These are phyloP conservation scores for Dasyprocta punctata DNA, from an alignment of 2,113 vertebrate species.

Conservation along the genomic window DNA sequence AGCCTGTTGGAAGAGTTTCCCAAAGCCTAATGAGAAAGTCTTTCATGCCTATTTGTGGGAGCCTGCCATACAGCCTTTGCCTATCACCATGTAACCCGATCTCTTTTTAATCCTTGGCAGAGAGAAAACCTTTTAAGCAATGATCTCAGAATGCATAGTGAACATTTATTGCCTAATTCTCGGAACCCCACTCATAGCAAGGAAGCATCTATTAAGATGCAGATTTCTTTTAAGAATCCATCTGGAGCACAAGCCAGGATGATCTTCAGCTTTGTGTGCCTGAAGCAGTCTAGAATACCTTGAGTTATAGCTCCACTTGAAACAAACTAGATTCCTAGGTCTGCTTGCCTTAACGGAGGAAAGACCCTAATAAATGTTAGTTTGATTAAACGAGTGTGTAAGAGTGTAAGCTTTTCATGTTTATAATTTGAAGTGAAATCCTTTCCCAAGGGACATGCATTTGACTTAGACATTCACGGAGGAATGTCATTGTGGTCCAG, in stretches of 20 bases:
- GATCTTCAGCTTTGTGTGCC: neutral
- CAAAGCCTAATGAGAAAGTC: constrained; percentile 53
- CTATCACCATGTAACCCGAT: constrained; percentile 73
- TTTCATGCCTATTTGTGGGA: constrained; percentile 63
- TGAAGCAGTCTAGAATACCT: constrained; percentile 15
- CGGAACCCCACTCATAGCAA: constrained; percentile 77
- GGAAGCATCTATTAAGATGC: constrained; percentile 74
- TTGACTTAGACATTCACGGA: neutral
- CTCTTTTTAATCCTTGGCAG: constrained; percentile 77
- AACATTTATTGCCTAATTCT: constrained; percentile 82
- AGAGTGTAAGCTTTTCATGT: neutral
- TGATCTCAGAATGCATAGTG: constrained; percentile 78
- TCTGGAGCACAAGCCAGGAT: constrained; percentile 42
- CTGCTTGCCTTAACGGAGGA: neutral
- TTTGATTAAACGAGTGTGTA: neutral
- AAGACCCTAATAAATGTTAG: neutral
- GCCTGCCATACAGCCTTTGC: constrained; percentile 52
- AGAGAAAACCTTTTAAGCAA: constrained; percentile 81
- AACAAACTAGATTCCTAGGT: neutral
- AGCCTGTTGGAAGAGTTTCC: constrained; percentile 55
- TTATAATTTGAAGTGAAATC: neutral
- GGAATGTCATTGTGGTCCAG: neutral
- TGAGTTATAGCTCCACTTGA: neutral
- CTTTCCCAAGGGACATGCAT: neutral
- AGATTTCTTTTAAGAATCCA: constrained; percentile 74